These are phyloP conservation scores for Spongilla lacustris DNA, from an alignment of 37 sponge, comb jelly and placozoan genomes.

Conservation along the genomic window DNA sequence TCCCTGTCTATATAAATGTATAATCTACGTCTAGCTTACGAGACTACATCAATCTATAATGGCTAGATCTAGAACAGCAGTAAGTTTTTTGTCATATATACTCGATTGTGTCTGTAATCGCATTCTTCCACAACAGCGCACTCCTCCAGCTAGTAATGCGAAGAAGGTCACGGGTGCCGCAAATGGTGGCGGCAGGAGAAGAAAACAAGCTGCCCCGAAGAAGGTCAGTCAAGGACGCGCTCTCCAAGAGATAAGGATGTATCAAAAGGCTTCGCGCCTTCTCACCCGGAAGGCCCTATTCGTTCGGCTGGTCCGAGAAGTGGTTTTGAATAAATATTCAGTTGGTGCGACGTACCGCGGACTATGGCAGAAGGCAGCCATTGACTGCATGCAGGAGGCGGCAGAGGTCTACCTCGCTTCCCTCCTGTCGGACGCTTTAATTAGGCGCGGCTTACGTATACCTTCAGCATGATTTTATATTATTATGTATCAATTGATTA, in stretches of 20 bases:
- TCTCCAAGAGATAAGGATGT: slow-evolving; percentile 49
- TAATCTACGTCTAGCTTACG: no score
- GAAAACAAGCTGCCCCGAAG: slow-evolving; percentile 16
- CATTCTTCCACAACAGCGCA: neutral
- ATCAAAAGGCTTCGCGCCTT: slow-evolving; percentile 55
- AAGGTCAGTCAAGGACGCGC: slow-evolving; percentile 8
- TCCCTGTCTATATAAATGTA: no score
- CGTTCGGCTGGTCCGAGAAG: slow-evolving; percentile 38
- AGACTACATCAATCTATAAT: no score
- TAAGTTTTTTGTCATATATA: no score
- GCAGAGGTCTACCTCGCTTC: slow-evolving; percentile 66
- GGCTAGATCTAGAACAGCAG: no score
- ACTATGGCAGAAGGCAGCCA: slow-evolving; percentile 70
- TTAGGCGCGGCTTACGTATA: no score
- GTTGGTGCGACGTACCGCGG: slow-evolving; percentile 21
- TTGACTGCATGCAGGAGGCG: slow-evolving; percentile 83
- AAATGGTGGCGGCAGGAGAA: neutral
- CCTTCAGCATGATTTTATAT: no score
- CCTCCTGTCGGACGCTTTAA: slow-evolving; percentile 65
- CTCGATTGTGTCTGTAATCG: no score
- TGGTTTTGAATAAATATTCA: slow-evolving; percentile 32
- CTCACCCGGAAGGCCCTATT: slow-evolving; percentile 63
- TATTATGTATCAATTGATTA: no score
- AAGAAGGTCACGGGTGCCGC: neutral
- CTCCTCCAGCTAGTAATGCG: neutral